Evolutionary conservation across 2,888 invertebrate genomes (phyloP).

Genomic region (Mantis religiosa): DNA sequence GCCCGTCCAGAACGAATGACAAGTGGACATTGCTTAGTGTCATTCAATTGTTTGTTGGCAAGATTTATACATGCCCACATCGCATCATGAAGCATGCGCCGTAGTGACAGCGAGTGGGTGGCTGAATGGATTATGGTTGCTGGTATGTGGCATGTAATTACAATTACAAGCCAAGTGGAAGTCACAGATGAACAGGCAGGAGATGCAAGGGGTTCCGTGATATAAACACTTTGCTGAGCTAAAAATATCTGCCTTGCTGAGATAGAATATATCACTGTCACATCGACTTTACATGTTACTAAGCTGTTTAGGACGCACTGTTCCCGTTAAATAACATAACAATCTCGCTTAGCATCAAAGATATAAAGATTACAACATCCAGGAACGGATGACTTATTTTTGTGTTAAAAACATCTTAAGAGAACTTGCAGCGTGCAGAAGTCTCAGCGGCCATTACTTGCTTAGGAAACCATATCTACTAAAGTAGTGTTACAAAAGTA

Average conservation of each 20-base stretch:
- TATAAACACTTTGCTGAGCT: neutral
- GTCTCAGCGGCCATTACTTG: neutral
- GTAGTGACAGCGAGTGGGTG: neutral
- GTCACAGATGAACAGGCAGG: neutral
- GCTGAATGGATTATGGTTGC: neutral
- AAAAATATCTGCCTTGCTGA: neutral
- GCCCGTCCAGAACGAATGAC: neutral
- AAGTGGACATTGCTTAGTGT: neutral
- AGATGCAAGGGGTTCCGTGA: neutral
- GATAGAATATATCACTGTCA: slow-evolving; percentile 6
- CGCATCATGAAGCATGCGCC: neutral
- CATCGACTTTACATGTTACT: neutral
- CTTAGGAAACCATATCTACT: no score
- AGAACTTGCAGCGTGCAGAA: neutral
- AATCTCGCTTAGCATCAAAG: neutral
- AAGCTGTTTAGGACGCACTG: neutral
- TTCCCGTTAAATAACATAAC: neutral
- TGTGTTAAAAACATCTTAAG: neutral
- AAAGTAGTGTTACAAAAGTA: no score
- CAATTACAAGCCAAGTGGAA: slow-evolving; percentile 11
- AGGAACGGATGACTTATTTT: neutral
- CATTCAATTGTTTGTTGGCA: neutral
- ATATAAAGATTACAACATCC: neutral
- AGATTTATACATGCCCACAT: neutral
- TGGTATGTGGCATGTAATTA: slow-evolving; percentile 13